These are phyloP conservation scores for Cheilosia grossa DNA, from an alignment of 2,888 invertebrate genomes.

Conservation along the genomic window DNA sequence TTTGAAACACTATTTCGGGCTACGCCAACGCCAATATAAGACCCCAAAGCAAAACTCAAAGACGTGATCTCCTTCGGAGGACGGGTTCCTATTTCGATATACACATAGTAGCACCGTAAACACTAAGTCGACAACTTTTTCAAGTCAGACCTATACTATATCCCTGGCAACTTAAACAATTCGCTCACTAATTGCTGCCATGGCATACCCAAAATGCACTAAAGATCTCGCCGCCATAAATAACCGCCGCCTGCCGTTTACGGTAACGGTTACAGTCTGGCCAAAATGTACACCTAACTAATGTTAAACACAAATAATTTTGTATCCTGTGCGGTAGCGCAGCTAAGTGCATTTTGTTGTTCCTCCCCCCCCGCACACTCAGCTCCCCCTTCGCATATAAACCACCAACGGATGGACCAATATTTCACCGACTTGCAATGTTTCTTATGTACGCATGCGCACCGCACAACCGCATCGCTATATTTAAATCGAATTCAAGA, in stretches of 20 bases:
- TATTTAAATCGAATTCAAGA: constrained; percentile 46
- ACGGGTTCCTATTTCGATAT: neutral
- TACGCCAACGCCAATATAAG: too few relatives aligned
- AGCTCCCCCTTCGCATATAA: too few relatives aligned
- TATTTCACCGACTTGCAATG: constrained; percentile 64
- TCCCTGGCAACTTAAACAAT: constrained; percentile 31
- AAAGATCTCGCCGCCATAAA: constrained; percentile 70
- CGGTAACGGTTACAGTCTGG: constrained; percentile 66
- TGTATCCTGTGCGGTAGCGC: constrained; percentile 61
- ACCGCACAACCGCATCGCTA: neutral
- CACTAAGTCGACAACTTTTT: constrained; percentile 1
- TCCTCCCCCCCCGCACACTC: neutral
- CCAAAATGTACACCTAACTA: constrained; percentile 51
- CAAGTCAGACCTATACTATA: neutral
- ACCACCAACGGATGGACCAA: constrained; percentile 63
- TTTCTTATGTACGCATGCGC: constrained; percentile 57
- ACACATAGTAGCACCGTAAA: neutral
- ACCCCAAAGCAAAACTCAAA: too few relatives aligned
- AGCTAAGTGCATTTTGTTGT: constrained; percentile 74
- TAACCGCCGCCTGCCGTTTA: constrained; percentile 72
- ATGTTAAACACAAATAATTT: constrained; percentile 74
- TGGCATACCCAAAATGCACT: constrained; percentile 63
- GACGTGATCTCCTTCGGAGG: too few relatives aligned
- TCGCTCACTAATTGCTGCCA: constrained; percentile 63
- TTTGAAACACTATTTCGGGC: too few relatives aligned